Evolutionary conservation across 2,113 vertebrate genomes (phyloP), one percentile per base, ranked within the genome.

Genomic region (Rynchops niger): DNA sequence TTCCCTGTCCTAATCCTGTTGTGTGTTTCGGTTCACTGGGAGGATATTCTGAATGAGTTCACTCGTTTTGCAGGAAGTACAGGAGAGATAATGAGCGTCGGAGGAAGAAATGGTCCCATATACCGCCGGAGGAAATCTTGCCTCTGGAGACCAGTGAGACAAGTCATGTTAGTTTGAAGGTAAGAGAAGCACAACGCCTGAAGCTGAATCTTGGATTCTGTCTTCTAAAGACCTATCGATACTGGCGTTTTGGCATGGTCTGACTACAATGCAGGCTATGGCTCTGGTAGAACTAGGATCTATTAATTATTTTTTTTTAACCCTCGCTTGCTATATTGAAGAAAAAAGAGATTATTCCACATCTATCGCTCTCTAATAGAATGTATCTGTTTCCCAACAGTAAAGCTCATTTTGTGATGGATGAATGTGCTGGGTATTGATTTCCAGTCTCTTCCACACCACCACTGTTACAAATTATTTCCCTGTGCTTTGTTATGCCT

Each of bases 21-120:
- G 42, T 1, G 30, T 26, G 21, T 93, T 96, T 94, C 0, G 0
- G 30, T 80, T 93, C 40, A 56, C 58, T 82, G 86, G 81, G 49
- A 93, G 79, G 63, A 63, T 74, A 80, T 86, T 80, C 71, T 36
- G 61, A 90, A 80, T 4, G 6, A 16, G 63, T 97, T 47, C 43
- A 4, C 89, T 96, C 6, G 6, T 97, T 95, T 83, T 70, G 55
- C 96, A 99, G 99, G 90, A 99, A 99, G 95, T 99, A 99, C 96
- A 99, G 98, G 93, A 99, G 97, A 96, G 98, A 99, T 61, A 98
- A 98, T 55, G 97, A 97, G 20, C 97, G 98, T 78, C 98, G 98
- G 79, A 98, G 97, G 96, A 98, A 99, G 97, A 99, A 97, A 95
- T 99, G 99, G 99, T 99, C 99, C 40, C 99, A 99, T 95, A 99